Base-by-base conservation (phyloP, 2,797 vertebrate species). In the Gymnoscopelus braueri region DNA sequence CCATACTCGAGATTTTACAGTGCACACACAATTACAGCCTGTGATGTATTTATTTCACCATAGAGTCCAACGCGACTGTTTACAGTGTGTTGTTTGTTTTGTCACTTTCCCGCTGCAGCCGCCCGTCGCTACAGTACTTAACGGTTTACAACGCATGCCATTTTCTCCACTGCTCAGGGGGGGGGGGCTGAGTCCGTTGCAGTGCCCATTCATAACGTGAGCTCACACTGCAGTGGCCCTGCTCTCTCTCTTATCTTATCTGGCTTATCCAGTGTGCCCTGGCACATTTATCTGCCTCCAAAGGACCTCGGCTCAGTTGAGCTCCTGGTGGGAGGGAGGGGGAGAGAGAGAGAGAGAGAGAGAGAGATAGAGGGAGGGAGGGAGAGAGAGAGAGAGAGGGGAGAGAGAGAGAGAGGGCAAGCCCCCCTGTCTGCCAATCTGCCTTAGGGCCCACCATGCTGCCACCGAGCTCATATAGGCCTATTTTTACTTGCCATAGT, bases 191-290 rank as follows among this genome's bases (percentile, higher is more conserved):
- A 84, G 74, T 68, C 69, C 83, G 64, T 65, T 26, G 48, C 13
- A 14, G 66, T 81, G 65, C 78, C 78, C 78, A 82, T 84, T 88
- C 85, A 82, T 77, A 86, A 84, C 77, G 68, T 77, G 59, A 70
- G 75, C 74, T 64, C 62, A 56, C 65, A 56, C 65, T 70, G 55
- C 55, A 32, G 60, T 62, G 9, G 63, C 61, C 61, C 39, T 44
- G 71, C 48, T 59, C 66, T 77, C 66, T 77, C 39, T 81, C 83
- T 88, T 85, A 90, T 91, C 89, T 89, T 87, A 90, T 91, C 87
- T 79, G 79, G 80, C 75, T 72, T 74, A 87, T 85, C 78, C 85
- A 82, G 83, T 68, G 72, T 78, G 74, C 75, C 71, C 69, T n/a
- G 9, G 60, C 47, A 69, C 82, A 86, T 89, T 88, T 81, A 87